Conservation (phyloP, 64 coral and sea anemone genomes). For the Pachyseris speciosa region DNA sequence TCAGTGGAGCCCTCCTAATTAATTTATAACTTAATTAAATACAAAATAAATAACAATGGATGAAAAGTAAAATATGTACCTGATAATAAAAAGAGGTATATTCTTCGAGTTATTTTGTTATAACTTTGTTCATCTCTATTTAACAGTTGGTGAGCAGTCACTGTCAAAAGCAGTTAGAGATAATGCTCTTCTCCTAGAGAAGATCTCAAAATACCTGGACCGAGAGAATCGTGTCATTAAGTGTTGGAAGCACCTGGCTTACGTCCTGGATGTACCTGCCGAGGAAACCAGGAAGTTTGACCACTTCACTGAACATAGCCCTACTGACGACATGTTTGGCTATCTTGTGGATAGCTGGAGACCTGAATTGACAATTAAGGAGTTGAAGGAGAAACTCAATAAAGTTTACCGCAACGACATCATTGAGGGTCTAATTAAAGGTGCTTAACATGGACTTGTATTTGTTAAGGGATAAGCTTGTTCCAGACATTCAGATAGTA, state of each 20-base stretch:
- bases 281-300: slow-evolving; percentile 29
- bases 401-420: slow-evolving; percentile 26
- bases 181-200: background rate
- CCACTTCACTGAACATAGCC: slow-evolving; percentile 16
- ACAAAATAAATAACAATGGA: too few relatives aligned
- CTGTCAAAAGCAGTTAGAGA: background rate
- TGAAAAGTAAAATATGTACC: too few relatives aligned
- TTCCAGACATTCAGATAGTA: too few relatives aligned
- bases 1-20: too few relatives aligned
- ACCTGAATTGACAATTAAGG: background rate
- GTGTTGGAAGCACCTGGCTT: slow-evolving; percentile 36
- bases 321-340: slow-evolving; percentile 33
- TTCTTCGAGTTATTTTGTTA: background rate
- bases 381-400: slow-evolving; percentile 14
- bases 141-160: background rate
- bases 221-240: slow-evolving; percentile 25
- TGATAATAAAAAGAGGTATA: too few relatives aligned
- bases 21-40: too few relatives aligned
- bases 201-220: slow-evolving; percentile 27
- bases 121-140: background rate
- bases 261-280: background rate
- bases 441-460: background rate
- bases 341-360: background rate
- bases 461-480: too few relatives aligned
- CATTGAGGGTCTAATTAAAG: background rate